Conservation (phyloP, 2,797 vertebrate genomes). For the Falco berigora region DNA sequence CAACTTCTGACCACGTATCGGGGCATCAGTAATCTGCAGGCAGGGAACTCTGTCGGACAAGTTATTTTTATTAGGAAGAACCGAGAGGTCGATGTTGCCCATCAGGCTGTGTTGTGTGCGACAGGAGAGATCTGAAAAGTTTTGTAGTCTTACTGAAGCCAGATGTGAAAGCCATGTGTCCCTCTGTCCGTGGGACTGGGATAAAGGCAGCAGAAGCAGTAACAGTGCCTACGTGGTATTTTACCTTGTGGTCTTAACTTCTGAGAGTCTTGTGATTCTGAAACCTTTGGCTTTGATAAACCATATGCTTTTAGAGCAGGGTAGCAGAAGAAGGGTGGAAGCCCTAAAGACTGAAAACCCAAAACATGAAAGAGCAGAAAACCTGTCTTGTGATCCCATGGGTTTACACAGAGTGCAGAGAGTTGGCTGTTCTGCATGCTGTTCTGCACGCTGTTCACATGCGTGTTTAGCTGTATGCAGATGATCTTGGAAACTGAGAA, state of each 20-base stretch:
- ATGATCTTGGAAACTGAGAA: neutral
- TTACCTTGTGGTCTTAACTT: neutral
- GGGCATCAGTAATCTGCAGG: neutral
- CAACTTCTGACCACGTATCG: accelerated
- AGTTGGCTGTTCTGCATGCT: neutral
- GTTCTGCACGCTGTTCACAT: neutral
- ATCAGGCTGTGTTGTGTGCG: neutral
- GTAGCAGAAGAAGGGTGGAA: neutral
- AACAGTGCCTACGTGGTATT: neutral
- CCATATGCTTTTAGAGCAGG: neutral
- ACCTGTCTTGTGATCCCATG: neutral
- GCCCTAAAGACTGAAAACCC: neutral
- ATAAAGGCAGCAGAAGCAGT: neutral
- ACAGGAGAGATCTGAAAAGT: neutral
- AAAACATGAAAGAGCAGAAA: neutral
- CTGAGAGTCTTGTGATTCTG: neutral
- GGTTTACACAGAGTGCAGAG: neutral
- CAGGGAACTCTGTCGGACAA: neutral
- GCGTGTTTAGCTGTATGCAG: neutral
- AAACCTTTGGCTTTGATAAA: neutral
- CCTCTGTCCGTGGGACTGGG: neutral
- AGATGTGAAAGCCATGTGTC: neutral
- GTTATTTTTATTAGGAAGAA: neutral
- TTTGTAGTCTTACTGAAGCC: neutral
- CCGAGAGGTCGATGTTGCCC: neutral